Percentiles rank a stretch among this genome's conserved stretches.
phyloP scores from a whole-genome alignment of 2,888 invertebrate genomes.

The Hermodice carunculata region DNA sequence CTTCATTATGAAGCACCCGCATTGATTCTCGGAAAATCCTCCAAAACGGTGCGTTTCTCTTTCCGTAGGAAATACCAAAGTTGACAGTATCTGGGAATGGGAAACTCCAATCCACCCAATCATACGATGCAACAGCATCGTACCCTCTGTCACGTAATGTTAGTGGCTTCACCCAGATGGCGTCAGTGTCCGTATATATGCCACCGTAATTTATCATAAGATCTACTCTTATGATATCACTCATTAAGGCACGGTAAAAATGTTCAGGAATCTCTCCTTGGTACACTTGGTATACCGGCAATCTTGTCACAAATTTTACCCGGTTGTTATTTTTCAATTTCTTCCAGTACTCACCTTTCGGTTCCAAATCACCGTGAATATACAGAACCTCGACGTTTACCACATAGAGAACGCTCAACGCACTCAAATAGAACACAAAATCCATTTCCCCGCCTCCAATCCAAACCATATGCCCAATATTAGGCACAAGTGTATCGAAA shows the following conservation, averaged over 20 bases:
- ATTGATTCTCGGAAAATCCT: neutral
- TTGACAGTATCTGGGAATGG: neutral
- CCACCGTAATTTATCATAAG: conserved; percentile 56
- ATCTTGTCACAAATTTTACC: neutral
- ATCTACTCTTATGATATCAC: conserved; percentile 55
- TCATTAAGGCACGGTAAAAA: conserved; percentile 46
- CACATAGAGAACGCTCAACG: conserved; percentile 49
- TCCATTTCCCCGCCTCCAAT: conserved; percentile 45
- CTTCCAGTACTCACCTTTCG: conserved; percentile 47
- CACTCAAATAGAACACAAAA: conserved; percentile 53
- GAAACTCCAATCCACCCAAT: conserved; percentile 44
- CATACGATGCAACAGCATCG: conserved; percentile 48
- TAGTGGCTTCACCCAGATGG: conserved; percentile 48
- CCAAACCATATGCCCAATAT: conserved; percentile 56
- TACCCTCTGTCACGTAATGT: conserved; percentile 35
- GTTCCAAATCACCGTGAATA: conserved; percentile 47
- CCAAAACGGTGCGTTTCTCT: neutral
- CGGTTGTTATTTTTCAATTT: conserved; percentile 39
- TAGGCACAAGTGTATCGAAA: conserved; percentile 40
- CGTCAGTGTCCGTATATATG: conserved; percentile 59
- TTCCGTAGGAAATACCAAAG: conserved; percentile 3
- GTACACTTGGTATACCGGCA: neutral
- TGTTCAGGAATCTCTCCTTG: conserved; percentile 36
- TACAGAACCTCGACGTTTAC: conserved; percentile 47
- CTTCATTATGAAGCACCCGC: neutral